Conservation (phyloP, 2,797 vertebrate species). For the Hoplostethus mediterraneus region DNA sequence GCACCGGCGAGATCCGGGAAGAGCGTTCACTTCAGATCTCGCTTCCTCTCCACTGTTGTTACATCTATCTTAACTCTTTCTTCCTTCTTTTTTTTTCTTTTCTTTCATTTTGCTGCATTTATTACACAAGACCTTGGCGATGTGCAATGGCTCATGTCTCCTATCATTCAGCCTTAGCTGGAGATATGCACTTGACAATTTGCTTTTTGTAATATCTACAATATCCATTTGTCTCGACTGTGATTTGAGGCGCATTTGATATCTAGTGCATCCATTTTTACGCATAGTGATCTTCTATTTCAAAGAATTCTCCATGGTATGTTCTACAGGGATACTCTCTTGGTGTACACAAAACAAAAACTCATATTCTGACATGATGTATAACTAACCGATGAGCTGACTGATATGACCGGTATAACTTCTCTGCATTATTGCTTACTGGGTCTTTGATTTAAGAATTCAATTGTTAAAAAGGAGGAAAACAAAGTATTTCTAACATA, state of each 20-base stretch:
- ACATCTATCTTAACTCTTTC: constrained; percentile 42
- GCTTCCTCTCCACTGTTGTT: constrained; percentile 38
- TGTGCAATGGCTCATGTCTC: constrained; percentile 26
- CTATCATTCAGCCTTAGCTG: constrained; percentile 34
- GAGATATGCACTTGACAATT: constrained; percentile 32
- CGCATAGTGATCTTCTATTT: constrained; percentile 46
- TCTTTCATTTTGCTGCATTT: constrained; percentile 49
- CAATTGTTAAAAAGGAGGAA: neutral
- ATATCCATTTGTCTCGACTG: constrained; percentile 50
- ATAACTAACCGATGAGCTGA: constrained; percentile 52
- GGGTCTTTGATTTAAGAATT: constrained; percentile 3
- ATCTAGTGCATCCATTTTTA: constrained; percentile 38
- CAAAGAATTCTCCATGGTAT: constrained; percentile 45
- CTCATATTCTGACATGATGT: constrained; percentile 49
- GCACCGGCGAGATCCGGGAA: constrained; percentile 46
- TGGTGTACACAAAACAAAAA: constrained; percentile 52
- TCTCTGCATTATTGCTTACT: constrained; percentile 38
- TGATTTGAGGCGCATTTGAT: constrained; percentile 50
- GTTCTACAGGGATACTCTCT: constrained; percentile 18
- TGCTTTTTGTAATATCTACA: constrained; percentile 45
- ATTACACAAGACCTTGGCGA: constrained; percentile 40
- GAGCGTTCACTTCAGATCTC: constrained; percentile 54
- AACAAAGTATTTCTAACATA: neutral
- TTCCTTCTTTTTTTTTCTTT: constrained; percentile 31
- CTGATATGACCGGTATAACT: constrained; percentile 34